A percentile compares a stretch with the other conserved stretches of the same genome.
Evolutionary conservation across 2,888 invertebrate genomes (phyloP).

Genomic region (Drosophila histrio): DNA sequence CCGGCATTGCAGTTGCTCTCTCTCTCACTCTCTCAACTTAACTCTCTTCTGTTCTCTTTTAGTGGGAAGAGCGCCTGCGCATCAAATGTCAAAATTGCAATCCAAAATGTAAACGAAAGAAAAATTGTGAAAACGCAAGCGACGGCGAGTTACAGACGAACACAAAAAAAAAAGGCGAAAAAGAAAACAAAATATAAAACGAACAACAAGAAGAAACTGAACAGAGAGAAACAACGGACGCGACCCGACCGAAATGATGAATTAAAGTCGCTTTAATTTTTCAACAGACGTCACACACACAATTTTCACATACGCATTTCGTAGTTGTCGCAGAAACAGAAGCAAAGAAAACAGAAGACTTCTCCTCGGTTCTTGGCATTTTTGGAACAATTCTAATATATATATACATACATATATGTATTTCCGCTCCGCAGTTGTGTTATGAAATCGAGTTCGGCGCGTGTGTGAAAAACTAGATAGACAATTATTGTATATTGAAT

Average conservation of each 20-base stretch:
- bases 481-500: not conserved
- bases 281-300: constrained; percentile 14
- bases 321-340: constrained; percentile 19
- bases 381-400: not conserved
- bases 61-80: constrained; percentile 62
- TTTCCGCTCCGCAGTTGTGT: not conserved
- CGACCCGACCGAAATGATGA: constrained; percentile 14
- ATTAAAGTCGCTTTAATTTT: constrained; percentile 22
- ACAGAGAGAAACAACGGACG: not conserved
- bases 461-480: constrained; percentile 4
- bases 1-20: constrained; percentile 46
- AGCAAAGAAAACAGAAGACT: constrained; percentile 12
- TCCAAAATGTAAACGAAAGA: constrained; percentile 67
- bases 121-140: constrained; percentile 49
- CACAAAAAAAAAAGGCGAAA: constrained; percentile 2
- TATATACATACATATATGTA: no score
- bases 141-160: constrained; percentile 5
- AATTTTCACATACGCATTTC: constrained; percentile 28
- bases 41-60: constrained; percentile 1
- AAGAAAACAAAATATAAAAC: not conserved
- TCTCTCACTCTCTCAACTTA: constrained; percentile 8
- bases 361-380: not conserved
- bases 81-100: constrained; percentile 71
- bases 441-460: constrained; percentile 4
- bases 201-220: not conserved